These are phyloP conservation scores for Montipora capitata DNA, from an alignment of 92 coral and sea anemone genomes.

Conservation along the genomic window DNA sequence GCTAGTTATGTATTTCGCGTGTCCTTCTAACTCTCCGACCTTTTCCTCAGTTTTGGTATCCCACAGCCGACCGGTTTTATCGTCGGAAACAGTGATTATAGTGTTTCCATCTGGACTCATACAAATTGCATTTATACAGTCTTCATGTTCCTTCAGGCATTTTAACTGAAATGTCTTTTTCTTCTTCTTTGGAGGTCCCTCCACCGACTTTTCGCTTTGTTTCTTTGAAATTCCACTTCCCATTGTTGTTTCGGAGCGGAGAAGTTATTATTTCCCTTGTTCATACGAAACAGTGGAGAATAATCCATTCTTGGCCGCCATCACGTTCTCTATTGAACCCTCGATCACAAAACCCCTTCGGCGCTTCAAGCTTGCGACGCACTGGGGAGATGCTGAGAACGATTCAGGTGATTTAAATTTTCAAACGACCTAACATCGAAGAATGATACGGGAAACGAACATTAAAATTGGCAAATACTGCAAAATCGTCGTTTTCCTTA, in stretches of 20 bases:
- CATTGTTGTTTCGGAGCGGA: slow-evolving; percentile 72
- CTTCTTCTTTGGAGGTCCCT: slow-evolving; percentile 58
- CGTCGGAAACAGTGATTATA: slow-evolving; percentile 92
- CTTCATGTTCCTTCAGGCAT: slow-evolving; percentile 80
- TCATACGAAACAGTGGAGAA: slow-evolving; percentile 20
- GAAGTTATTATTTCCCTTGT: slow-evolving; percentile 32
- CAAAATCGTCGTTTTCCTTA: slow-evolving; percentile 55
- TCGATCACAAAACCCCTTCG: slow-evolving; percentile 20
- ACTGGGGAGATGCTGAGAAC: not conserved
- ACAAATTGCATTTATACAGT: slow-evolving; percentile 89
- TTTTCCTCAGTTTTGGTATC: slow-evolving; percentile 93
- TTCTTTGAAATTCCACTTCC: slow-evolving; percentile 93
- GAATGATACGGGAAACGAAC: slow-evolving; percentile 7
- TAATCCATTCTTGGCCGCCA: slow-evolving; percentile 38
- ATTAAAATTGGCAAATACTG: slow-evolving; percentile 64
- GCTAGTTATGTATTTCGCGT: slow-evolving; percentile 80
- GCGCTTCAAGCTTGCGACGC: not conserved
- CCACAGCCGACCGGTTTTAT: slow-evolving; percentile 96
- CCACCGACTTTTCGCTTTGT: slow-evolving; percentile 57
- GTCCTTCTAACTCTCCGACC: slow-evolving; percentile 87
- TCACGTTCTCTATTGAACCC: slow-evolving; percentile 1
- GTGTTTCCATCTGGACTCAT: slow-evolving; percentile 89
- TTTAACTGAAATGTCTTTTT: slow-evolving; percentile 76
- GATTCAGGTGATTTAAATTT: not conserved
- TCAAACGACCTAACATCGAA: not conserved